Conservation (phyloP, 30 jellyfish, hydroid and myxozoan genomes). For the Phacellophora camtschatica region DNA sequence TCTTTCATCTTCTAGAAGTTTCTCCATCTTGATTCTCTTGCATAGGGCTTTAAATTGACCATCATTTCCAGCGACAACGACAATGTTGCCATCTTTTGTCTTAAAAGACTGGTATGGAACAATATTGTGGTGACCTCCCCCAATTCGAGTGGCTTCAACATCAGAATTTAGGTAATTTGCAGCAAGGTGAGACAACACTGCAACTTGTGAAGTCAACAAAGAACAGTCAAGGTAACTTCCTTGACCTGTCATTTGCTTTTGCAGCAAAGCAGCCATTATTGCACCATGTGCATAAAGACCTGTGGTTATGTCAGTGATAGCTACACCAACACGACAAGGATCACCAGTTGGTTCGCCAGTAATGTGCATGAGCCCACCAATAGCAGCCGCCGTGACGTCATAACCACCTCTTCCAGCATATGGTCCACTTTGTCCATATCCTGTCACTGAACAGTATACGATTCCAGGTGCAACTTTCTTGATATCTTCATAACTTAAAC, state of each 20-base stretch:
- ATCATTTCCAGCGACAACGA: slow-evolving; percentile 86
- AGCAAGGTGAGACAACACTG: slow-evolving; percentile 87
- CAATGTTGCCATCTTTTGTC: slow-evolving; percentile 79
- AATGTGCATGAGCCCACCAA: slow-evolving; percentile 91
- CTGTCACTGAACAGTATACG: slow-evolving; percentile 86
- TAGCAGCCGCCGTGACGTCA: slow-evolving; percentile 91
- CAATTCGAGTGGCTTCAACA: slow-evolving; percentile 76
- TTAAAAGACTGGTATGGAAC: slow-evolving; percentile 98
- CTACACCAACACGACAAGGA: slow-evolving; percentile 96
- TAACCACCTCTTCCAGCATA: slow-evolving; percentile 89
- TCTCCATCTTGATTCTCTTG: slow-evolving; percentile 53
- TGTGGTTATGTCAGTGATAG: slow-evolving; percentile 94
- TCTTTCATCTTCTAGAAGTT: slow-evolving; percentile 55
- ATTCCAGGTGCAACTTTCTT: slow-evolving; percentile 67
- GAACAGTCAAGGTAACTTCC: slow-evolving; percentile 86
- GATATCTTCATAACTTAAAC: slow-evolving; percentile 75
- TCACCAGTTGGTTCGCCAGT: slow-evolving; percentile 97
- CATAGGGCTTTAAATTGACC: slow-evolving; percentile 78
- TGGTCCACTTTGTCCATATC: slow-evolving; percentile 97
- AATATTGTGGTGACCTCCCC: slow-evolving; percentile 83
- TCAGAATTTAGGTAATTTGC: slow-evolving; percentile 84
- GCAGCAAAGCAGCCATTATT: slow-evolving; percentile 86
- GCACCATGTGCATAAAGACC: slow-evolving; percentile 99
- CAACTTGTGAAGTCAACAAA: slow-evolving; percentile 87
- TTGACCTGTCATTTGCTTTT: slow-evolving; percentile 73